Conservation (phyloP, 2,888 invertebrate genomes). For the Eumacrocentrus americanus region DNA sequence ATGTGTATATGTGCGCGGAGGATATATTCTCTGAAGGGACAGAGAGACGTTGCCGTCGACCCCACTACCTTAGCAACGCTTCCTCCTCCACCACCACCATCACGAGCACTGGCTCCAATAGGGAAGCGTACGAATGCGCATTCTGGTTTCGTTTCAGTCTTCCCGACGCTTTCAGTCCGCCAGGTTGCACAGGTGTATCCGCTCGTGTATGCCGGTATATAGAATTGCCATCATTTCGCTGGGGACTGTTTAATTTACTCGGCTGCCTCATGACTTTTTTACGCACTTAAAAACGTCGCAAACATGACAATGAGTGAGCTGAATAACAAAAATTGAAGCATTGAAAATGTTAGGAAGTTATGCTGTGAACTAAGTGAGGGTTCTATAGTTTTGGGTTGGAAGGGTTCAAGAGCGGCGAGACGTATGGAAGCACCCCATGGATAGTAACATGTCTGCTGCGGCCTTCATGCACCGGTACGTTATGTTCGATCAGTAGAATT, state of each 20-base stretch:
- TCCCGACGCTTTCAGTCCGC: constrained; percentile 46
- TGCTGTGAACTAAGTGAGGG: constrained; percentile 4
- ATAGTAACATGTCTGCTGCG: constrained; percentile 60
- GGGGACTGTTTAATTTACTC: too few species aligned
- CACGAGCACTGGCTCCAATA: constrained; percentile 29
- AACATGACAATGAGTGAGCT: too few species aligned
- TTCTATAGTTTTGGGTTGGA: background rate
- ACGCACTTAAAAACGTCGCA: too few species aligned
- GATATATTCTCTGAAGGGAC: background rate
- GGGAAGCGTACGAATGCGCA: constrained; percentile 49
- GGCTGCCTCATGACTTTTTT: too few species aligned
- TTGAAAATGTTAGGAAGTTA: too few species aligned
- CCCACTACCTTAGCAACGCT: constrained; percentile 26
- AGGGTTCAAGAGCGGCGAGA: background rate
- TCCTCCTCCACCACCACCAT: constrained; percentile 32
- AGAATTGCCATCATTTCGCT: too few species aligned
- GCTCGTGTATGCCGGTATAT: background rate
- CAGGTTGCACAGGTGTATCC: constrained; percentile 37
- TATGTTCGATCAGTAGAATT: background rate
- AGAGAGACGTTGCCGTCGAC: constrained; percentile 1
- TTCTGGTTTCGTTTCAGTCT: constrained; percentile 49
- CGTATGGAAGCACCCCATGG: constrained; percentile 59
- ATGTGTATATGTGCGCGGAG: background rate
- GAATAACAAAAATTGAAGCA: too few species aligned
- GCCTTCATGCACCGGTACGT: constrained; percentile 58